Conservation (phyloP, 2,888 invertebrate species). For the Flexamia atlantica region DNA sequence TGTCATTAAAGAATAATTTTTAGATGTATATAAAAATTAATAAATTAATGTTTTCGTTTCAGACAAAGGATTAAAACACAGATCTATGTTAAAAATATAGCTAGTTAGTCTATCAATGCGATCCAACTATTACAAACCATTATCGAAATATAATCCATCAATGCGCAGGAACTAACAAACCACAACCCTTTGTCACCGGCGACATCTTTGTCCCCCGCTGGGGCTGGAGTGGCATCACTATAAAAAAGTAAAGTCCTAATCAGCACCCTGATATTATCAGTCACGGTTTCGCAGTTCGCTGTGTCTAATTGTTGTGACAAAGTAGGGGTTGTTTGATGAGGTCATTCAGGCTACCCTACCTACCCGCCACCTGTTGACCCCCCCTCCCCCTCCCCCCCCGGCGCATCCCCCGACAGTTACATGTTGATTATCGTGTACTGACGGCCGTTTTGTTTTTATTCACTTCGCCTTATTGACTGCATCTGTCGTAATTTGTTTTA, state of each 20-base stretch:
- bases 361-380: conserved; percentile 62
- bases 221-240: neutral
- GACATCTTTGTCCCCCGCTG: conserved; percentile 1
- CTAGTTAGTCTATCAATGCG: too few species aligned
- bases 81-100: too few species aligned
- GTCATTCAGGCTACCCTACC: conserved; percentile 57
- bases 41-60: too few species aligned
- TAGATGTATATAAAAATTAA: too few species aligned
- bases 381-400: conserved; percentile 45
- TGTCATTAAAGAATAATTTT: too few species aligned
- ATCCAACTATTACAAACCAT: too few species aligned
- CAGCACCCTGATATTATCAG: conserved; percentile 41
- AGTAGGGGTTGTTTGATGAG: conserved; percentile 61
- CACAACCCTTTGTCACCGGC: neutral
- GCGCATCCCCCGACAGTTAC: conserved; percentile 16
- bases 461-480: conserved; percentile 27
- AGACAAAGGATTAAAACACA: too few species aligned
- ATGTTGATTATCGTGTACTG: conserved; percentile 41
- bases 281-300: conserved; percentile 61
- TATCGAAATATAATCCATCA: neutral
- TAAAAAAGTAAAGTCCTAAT: conserved; percentile 36
- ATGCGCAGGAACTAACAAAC: neutral
- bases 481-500: conserved; percentile 50
- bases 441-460: conserved; percentile 51
- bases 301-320: conserved; percentile 67